Base-by-base conservation (phyloP, 2,888 invertebrate genomes). In the Drosophila pseudotakahashii region DNA sequence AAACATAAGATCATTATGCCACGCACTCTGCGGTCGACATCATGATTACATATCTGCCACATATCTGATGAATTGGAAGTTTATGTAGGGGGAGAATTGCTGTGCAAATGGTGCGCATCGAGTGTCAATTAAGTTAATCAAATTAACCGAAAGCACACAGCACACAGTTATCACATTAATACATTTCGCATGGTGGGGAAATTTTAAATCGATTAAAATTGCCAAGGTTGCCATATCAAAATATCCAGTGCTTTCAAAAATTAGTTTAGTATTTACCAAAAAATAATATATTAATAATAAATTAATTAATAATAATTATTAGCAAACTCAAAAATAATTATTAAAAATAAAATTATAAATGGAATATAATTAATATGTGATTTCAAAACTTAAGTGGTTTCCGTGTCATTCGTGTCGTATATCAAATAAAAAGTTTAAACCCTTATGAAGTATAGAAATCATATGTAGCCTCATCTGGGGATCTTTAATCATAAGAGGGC, bases 1-100 rank as follows among this genome's bases (percentile, higher is more conserved):
- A 66, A 79, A 75, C 80, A 79, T 73, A 60, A 62, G 62, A 67
- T 68, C 83, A 82, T 79, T 73, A 81, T 73, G 69, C 75, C 77
- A 82, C 73, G 72, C 79, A 77, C 83, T 82, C 59, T 58, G 82
- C 36, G 79, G 85, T 66, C 32, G 42, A 34, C 44, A 36, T 19
- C 62, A 50, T 34, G 32, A 48, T 14, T 32, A 14, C 23, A 13
- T 37, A 39, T 23, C 23, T 11, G 10, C 13, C 48, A 34, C 34
- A 32, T 45, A 11, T 45, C 45, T 14, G 64, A 63, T 79, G 36
- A 47, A 16, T 47, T 50, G 39, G 32, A n/a, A 9, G 32, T 64
- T 50, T 42, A 36, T 50, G 30, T 30, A 30, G 30, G 30, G 30
- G 30, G 30, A 30, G 5, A 6, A 30, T 30, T 7, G 7, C 30